Conservation (phyloP, 2,888 invertebrate species). For the Drosophila nr. perissopoda region DNA sequence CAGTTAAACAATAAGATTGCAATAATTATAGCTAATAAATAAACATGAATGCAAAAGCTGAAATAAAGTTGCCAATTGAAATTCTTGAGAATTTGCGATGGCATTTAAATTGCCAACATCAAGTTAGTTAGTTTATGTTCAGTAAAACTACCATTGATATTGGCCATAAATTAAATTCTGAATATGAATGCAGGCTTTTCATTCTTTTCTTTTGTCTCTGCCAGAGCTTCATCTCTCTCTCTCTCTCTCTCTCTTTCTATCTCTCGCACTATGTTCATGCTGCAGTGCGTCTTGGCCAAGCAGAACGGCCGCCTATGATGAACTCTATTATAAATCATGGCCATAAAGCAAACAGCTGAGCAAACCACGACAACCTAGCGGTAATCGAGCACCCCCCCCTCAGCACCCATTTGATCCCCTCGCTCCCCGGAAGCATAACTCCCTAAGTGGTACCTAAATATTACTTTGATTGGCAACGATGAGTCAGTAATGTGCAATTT, state of each 20-base stretch:
- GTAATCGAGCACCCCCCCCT: constrained; percentile 8
- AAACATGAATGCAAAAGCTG: constrained; percentile 36
- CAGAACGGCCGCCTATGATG: constrained; percentile 82
- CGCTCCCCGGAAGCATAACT: constrained; percentile 47
- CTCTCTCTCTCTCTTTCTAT: neutral
- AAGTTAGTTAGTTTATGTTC: constrained; percentile 75
- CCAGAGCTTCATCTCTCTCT: constrained; percentile 25
- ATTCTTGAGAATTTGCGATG: constrained; percentile 37
- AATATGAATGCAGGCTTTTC: neutral
- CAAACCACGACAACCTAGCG: constrained; percentile 48
- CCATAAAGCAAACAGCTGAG: constrained; percentile 59
- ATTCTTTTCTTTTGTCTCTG: neutral
- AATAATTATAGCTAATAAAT: constrained; percentile 40
- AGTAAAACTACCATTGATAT: constrained; percentile 62
- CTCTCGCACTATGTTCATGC: constrained; percentile 59
- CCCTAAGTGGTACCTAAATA: neutral
- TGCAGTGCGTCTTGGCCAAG: constrained; percentile 72
- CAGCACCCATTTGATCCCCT: neutral
- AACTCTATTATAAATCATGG: constrained; percentile 79
- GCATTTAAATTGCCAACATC: constrained; percentile 71
- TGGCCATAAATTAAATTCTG: constrained; percentile 62
- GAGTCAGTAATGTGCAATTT: constrained; percentile 82
- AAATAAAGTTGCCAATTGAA: constrained; percentile 26
- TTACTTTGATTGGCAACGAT: constrained; percentile 78
- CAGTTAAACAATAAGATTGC: constrained; percentile 27